Evolutionary conservation across 2,113 vertebrate species (phyloP), one percentile per base, ranked within the genome.

Genomic region (Rhinolophus ferrumequinum): DNA sequence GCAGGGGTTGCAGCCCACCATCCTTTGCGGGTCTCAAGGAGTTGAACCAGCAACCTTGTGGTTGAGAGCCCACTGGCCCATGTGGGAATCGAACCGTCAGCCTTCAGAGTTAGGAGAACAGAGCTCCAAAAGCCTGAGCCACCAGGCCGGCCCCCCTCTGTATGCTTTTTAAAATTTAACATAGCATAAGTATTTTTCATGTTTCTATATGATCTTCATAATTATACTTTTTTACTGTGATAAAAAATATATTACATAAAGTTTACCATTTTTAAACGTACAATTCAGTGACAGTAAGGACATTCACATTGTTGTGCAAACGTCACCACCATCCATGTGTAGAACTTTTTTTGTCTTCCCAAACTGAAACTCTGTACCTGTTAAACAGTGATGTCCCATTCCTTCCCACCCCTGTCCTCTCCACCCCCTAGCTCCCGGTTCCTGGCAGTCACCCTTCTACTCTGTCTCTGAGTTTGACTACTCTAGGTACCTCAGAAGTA

Each of bases 141-240:
- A 44, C 41, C 41, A 7, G 41, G 41, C 41, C 6, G 41, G 41
- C 41, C 41, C 5, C 41, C 8, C 12, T 64, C 44, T 30, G 19
- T 50, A 50, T 50, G 47, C 47, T 50, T 50, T 50, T 50, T 50
- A 50, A 66, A 85, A 80, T 80, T 80, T 80, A 80, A 50, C n/a
- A n/a, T 13, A 80, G 38, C 19, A 28, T 77, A 38, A 73, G 18
- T 3, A 66, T 66, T 90, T 76, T 72, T 80, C 35, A 73, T 90
- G 14, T 90, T 54, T 93, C 54, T 62, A 24, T 69, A 28, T 72
- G 44, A 13, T 88, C 75, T 89, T 93, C 12, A 62, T 93, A 70
- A 52, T 76, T 73, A 47, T 11, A 64, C 14, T 33, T 35, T 60
- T 91, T 93, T 88, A 56, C 50, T 60, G 16, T 67, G 50, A 5